These are phyloP conservation scores for Dicranocentrus wangi DNA, from an alignment of 2,888 invertebrate genomes.

Conservation along the genomic window DNA sequence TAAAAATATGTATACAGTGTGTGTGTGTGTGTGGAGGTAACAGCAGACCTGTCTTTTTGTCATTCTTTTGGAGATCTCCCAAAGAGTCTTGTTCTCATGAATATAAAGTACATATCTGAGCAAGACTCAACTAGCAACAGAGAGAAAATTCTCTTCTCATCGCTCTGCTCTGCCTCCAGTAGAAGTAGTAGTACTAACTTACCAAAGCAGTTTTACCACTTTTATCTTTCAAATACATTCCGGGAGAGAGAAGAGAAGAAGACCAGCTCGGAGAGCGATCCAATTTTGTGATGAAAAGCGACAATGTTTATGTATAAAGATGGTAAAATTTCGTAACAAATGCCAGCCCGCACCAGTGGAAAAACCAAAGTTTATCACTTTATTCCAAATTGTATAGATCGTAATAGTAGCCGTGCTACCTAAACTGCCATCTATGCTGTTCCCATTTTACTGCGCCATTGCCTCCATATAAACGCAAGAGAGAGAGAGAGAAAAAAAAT, in stretches of 20 bases:
- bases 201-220: not conserved
- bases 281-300: conserved; percentile 5
- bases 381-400: too few relatives aligned
- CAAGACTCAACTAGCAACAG: not conserved
- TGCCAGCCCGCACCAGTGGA: not conserved
- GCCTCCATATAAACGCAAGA: too few relatives aligned
- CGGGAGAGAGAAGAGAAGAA: not conserved
- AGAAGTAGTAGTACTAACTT: too few relatives aligned
- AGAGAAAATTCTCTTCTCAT: too few relatives aligned
- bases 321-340: conserved; percentile 5
- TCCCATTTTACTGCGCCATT: too few relatives aligned
- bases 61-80: conserved; percentile 60
- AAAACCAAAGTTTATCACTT: conserved; percentile 8
- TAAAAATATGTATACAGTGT: not conserved
- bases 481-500: too few relatives aligned
- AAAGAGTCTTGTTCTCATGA: conserved; percentile 59
- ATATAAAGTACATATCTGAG: conserved; percentile 45
- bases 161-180: too few relatives aligned
- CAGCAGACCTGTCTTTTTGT: conserved; percentile 52
- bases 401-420: too few relatives aligned
- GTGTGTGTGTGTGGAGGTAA: conserved; percentile 9
- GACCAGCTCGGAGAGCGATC: not conserved
- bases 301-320: not conserved
- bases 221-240: not conserved
- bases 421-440: not conserved